phyloP scores from a whole-genome alignment of 2,797 vertebrate genomes.

The Botia kubotai region DNA sequence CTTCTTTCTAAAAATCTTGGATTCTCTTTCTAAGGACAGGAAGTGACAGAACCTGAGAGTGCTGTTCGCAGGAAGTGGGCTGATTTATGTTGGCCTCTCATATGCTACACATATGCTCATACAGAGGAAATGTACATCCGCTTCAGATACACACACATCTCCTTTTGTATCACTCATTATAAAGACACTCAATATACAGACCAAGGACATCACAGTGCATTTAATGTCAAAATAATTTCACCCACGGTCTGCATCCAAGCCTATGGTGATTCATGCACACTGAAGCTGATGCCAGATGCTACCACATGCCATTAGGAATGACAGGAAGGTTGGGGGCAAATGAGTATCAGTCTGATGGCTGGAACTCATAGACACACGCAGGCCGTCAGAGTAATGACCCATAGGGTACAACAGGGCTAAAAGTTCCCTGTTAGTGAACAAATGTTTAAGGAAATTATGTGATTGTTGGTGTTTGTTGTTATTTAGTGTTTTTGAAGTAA shows the following conservation, averaged over 20 bases:
- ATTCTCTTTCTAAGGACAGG: slow-evolving; percentile 66
- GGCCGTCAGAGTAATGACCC: too few species aligned
- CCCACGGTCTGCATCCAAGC: not conserved
- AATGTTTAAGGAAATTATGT: not conserved
- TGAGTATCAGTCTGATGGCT: not conserved
- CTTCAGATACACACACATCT: slow-evolving; percentile 55
- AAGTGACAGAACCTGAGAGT: slow-evolving; percentile 73
- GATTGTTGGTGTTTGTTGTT: not conserved
- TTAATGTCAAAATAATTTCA: not conserved
- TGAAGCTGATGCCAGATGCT: slow-evolving; percentile 17
- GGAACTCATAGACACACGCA: not conserved
- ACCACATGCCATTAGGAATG: not conserved
- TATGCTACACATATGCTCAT: slow-evolving; percentile 74
- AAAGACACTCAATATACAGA: not conserved
- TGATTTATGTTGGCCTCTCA: slow-evolving; percentile 73
- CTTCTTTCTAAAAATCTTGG: slow-evolving; percentile 68
- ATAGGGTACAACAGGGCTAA: too few species aligned
- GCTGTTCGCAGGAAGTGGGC: slow-evolving; percentile 69
- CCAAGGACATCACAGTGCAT: not conserved
- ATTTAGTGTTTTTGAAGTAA: not conserved
- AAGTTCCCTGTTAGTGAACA: not conserved
- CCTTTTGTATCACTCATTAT: slow-evolving; percentile 18
- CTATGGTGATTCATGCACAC: not conserved
- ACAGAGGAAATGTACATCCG: slow-evolving; percentile 65
- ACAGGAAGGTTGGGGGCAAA: not conserved